A percentile compares a stretch with the other conserved stretches of the same genome.
Evolutionary conservation across 35 echinoderm and acorn worm genomes (phyloP).

Genomic region (Hemicentrotus pulcherrimus): DNA sequence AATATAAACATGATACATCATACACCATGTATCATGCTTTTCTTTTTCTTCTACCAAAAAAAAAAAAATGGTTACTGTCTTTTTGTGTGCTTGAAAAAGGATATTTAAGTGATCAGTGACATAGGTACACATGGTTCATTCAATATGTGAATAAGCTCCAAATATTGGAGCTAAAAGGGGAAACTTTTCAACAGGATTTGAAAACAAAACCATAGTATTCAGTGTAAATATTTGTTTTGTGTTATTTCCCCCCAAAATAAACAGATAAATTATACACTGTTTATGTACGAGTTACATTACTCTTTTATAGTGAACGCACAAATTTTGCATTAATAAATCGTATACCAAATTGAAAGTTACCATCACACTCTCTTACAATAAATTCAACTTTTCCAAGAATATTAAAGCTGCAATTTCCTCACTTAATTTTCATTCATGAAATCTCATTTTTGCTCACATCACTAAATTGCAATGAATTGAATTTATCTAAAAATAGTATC

Average conservation of each 20-base stretch:
- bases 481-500: too few species aligned
- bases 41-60: neutral
- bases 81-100: neutral
- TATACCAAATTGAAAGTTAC: too few species aligned
- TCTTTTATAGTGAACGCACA: neutral
- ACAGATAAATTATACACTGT: neutral
- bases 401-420: too few species aligned
- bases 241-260: neutral
- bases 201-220: neutral
- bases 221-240: neutral
- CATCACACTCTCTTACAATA: too few species aligned
- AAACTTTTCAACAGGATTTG: neutral
- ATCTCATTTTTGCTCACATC: too few species aligned
- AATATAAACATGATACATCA: conserved; percentile 21
- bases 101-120: neutral
- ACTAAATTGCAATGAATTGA: too few species aligned
- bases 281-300: neutral
- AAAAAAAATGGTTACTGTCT: neutral
- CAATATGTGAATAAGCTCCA: neutral
- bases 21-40: neutral
- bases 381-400: too few species aligned
- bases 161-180: neutral
- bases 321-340: neutral
- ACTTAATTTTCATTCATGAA: too few species aligned
- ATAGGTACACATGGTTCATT: neutral